phyloP scores from a whole-genome alignment of 2,888 invertebrate genomes.

The Mimas tiliae region DNA sequence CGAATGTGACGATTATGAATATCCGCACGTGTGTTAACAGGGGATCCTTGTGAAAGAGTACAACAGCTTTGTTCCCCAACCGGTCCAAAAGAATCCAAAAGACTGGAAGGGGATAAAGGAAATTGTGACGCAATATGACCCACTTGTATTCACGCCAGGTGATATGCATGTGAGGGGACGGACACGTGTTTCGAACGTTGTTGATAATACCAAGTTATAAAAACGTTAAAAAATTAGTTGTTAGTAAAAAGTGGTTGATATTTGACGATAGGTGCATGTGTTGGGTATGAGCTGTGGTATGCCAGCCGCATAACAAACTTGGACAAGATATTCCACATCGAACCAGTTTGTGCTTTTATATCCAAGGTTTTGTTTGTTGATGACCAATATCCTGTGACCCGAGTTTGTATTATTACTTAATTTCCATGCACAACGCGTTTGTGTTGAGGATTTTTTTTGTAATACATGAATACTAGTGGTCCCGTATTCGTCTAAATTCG shows the following conservation, averaged over 20 bases:
- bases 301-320: slow-evolving; percentile 9
- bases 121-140: slow-evolving; percentile 73
- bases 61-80: slow-evolving; percentile 54
- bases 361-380: slow-evolving; percentile 1
- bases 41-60: slow-evolving; percentile 62
- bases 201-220: not conserved
- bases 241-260: slow-evolving; percentile 7
- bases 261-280: not conserved
- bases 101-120: slow-evolving; percentile 51
- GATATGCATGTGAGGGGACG: slow-evolving; percentile 71
- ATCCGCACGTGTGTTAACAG: slow-evolving; percentile 73
- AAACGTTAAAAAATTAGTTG: not conserved
- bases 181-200: slow-evolving; percentile 34
- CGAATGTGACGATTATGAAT: slow-evolving; percentile 51
- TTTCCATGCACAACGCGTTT: not conserved
- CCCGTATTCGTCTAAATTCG: too few relatives aligned
- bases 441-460: not conserved
- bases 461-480: too few relatives aligned
- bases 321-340: not conserved
- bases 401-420: not conserved
- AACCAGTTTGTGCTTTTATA: slow-evolving; percentile 1
- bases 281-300: not conserved
- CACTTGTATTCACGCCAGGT: slow-evolving; percentile 74
- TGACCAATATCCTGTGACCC: not conserved
- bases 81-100: slow-evolving; percentile 50